A percentile compares a stretch with the other conserved stretches of the same genome.
These are phyloP conservation scores for Grantiella picta DNA, from an alignment of 2,113 vertebrate genomes.

Conservation along the genomic window DNA sequence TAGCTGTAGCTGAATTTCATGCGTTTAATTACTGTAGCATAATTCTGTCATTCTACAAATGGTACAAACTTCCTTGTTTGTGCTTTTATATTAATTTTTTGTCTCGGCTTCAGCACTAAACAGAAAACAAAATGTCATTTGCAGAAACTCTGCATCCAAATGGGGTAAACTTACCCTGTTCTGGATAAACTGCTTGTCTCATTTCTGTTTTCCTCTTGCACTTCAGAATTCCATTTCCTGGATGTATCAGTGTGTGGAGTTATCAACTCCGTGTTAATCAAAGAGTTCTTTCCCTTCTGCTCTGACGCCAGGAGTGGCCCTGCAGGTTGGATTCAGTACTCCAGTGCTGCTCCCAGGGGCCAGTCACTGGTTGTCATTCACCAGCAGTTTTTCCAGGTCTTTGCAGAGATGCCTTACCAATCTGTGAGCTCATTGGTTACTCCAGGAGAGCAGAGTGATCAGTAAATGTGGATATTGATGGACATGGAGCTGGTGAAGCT, in stretches of 20 bases:
- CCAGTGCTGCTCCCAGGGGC: not conserved
- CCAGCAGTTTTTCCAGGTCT: not conserved
- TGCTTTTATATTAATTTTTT: not conserved
- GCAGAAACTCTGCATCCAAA: not conserved
- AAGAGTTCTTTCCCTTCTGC: not conserved
- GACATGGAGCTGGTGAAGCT: not conserved
- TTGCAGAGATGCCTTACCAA: not conserved
- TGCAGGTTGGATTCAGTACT: not conserved
- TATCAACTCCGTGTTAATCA: not conserved
- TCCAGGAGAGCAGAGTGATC: not conserved
- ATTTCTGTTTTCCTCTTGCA: not conserved
- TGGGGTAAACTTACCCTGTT: not conserved
- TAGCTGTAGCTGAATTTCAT: not conserved
- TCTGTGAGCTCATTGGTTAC: not conserved
- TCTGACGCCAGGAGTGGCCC: not conserved
- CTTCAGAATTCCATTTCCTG: not conserved
- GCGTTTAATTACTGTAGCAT: not conserved
- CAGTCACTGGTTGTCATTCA: not conserved
- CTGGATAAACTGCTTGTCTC: not conserved
- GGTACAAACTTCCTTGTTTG: not conserved
- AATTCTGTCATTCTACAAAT: not conserved
- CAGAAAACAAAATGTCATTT: not conserved
- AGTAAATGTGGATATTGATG: not conserved
- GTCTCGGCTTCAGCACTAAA: not conserved
- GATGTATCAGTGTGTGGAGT: not conserved